Evolutionary conservation across 2,797 vertebrate species (phyloP), one percentile per base, ranked within the genome.

Genomic region (Sciurus vulgaris): DNA sequence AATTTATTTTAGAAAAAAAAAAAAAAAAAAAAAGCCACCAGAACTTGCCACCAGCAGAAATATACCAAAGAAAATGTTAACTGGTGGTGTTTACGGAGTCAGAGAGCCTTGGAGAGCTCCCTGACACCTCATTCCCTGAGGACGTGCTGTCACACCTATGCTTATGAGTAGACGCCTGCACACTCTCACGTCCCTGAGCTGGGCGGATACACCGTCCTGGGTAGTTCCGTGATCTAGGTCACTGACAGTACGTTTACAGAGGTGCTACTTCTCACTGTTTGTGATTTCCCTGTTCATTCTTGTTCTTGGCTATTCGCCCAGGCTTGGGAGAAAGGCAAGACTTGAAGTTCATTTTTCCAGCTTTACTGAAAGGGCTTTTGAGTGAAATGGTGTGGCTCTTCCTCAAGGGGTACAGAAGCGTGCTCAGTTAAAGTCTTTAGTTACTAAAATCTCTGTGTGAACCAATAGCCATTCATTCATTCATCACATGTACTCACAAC

Each of bases 131-230:
- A 17, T 35, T 84, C 38, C 77, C 22, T 7, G 3, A 4, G 28
- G 28, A 5, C 38, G 1, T 0, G 0, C 18, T 15, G 11, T 63
- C n/a, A 18, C 17, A 41, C 44, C 13, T 26, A 18, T 63, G 14
- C 26, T 47, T 14, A 8, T 26, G 33, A 44, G n/a, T 9, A 22
- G 3, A 33, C 12, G 14, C 28, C 30, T 41, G 38, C 7, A 63
- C 17, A 63, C 2, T 70, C 30, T 11, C 3, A 13, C 14, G 18
- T 41, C 18, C 7, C 7, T 47, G 33, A 72, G 10, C 18, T 56
- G 91, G 38, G 44, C 35, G 7, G 30, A 13, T 72, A 22, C 59
- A 49, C 5, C 38, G 1, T 82, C 74, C 38, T 77, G 18, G 1
- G 2, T 33, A 49, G 41, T 84, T 49, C 77, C 6, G 22, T 24